Evolutionary conservation across 1,140 invertebrate species (phyloP).

Genomic region (Bathynomus jamesi): DNA sequence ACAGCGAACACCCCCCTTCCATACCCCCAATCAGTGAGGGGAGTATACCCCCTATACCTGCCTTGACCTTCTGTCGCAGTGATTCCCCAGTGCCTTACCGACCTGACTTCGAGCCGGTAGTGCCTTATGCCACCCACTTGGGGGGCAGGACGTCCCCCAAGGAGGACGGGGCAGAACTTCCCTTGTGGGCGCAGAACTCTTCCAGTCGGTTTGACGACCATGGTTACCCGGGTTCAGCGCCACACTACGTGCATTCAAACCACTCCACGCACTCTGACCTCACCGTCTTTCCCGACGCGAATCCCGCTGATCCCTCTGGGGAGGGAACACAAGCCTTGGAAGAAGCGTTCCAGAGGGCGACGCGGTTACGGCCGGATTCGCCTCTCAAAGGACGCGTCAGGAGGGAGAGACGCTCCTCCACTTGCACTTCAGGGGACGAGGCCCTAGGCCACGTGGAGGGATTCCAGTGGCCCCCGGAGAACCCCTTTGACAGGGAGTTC

Average conservation of each 20-base stretch:
- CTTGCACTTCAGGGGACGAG: neutral
- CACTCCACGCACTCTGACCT: neutral
- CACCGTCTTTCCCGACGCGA: neutral
- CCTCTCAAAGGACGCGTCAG: neutral
- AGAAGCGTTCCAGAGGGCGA: neutral
- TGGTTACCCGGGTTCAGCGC: neutral
- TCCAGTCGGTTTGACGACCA: neutral
- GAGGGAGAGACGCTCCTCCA: neutral
- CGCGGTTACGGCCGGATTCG: neutral
- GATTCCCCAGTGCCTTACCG: neutral
- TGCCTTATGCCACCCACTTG: neutral
- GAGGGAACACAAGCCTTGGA: neutral
- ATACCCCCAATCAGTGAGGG: neutral
- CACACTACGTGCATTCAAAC: neutral
- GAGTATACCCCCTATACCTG: neutral
- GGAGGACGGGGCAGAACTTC: neutral
- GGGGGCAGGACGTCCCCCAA: neutral
- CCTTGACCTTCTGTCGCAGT: neutral
- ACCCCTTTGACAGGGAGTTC: neutral
- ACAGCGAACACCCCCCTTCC: neutral
- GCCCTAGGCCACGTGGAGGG: neutral
- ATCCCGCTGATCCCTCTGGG: neutral
- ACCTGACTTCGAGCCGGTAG: neutral
- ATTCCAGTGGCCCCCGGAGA: neutral
- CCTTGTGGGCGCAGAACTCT: neutral